Percentiles rank a stretch among this genome's conserved stretches.
These are phyloP conservation scores for Hippolais icterina DNA, from an alignment of 2,113 vertebrate species.

Conservation along the genomic window DNA sequence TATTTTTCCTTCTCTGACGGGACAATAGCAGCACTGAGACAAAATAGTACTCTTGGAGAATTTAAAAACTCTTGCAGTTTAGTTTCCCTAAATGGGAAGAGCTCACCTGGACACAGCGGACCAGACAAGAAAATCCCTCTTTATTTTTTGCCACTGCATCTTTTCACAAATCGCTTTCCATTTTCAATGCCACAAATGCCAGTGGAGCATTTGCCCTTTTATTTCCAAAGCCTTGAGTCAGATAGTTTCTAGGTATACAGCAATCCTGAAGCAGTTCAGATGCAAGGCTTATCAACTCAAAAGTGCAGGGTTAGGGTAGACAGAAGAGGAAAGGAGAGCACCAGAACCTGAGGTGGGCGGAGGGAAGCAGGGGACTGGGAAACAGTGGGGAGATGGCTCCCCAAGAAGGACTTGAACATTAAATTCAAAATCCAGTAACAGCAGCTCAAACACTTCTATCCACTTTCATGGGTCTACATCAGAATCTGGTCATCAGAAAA, in stretches of 20 bases:
- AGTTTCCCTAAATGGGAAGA: background rate
- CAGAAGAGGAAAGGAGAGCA: fast-evolving
- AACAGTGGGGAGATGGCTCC: fast-evolving
- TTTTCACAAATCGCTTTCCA: background rate
- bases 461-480: background rate
- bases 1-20: background rate
- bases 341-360: background rate
- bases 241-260: background rate
- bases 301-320: background rate
- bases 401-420: background rate
- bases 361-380: background rate
- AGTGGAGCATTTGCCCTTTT: background rate
- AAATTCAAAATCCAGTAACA: background rate
- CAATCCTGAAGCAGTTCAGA: background rate
- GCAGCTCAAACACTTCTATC: background rate
- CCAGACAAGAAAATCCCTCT: background rate
- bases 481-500: background rate
- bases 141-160: background rate
- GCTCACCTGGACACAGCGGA: background rate
- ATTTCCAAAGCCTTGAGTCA: background rate
- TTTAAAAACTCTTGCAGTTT: background rate
- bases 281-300: fast-evolving
- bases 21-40: background rate
- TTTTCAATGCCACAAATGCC: background rate
- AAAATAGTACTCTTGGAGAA: background rate